Base-by-base conservation (phyloP, 53 echinoderm and acorn worm genomes). In the Mesocentrotus franciscanus region DNA sequence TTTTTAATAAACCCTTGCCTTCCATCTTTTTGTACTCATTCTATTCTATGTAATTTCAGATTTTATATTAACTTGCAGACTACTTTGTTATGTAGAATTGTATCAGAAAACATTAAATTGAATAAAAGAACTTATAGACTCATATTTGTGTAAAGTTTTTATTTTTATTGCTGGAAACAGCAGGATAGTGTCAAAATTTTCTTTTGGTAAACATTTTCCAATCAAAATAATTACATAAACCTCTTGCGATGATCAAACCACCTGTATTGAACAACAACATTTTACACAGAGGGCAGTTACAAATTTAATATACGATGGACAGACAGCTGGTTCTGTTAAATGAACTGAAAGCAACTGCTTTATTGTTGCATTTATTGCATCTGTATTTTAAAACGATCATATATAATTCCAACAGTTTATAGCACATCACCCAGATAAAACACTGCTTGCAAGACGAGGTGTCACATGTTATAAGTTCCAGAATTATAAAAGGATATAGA, bases 111-210 rank as follows among this genome's bases (percentile, higher is more conserved):
- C 49, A n/a, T n/a, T n/a, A n/a, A n/a, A n/a, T n/a, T 68, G 22
- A 68, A 68, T 68, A 26, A 68, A 24, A 68, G 5, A 12, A 14
- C 33, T 76, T 15, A 9, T 4, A 33, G 76, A 76, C 33, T 76
- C 76, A 17, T 81, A 0, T 81, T 18, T 39, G 81, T 81, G 81
- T 81, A 81, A 81, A 81, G 42, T 42, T 81, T 36, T 81, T 6
- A 36, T 81, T 81, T 81, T 81, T 81, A 81, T 81, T 81, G 81
- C 81, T 81, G 81, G 42, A 81, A 81, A 81, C 81, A 81, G 81
- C 81, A 81, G 42, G 42, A 81, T 81, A 22, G 36, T 81, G 81
- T 35, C 81, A 81, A 81, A 72, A 72, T 33, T 13, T 18, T 81
- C 29, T 81, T 81, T 39, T 20, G 20, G 81, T 81, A 27, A 81